Percentiles rank a stretch among this genome's conserved stretches.
These are phyloP conservation scores for Malacosoma neustria DNA, from an alignment of 2,888 invertebrate genomes.

Conservation along the genomic window DNA sequence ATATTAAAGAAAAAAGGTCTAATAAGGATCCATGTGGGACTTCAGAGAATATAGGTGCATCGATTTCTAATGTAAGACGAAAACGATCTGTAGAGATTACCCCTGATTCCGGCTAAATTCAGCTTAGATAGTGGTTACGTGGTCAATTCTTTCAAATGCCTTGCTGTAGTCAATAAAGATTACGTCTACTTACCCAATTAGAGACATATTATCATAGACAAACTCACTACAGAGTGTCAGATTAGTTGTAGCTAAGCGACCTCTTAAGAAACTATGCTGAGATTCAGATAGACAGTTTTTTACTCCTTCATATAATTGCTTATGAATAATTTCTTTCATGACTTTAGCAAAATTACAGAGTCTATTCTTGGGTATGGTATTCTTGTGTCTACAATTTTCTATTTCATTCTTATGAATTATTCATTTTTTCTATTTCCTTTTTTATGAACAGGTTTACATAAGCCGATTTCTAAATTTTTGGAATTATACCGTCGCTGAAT, in stretches of 20 bases:
- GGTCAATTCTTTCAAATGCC: slow-evolving; percentile 6
- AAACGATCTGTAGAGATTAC: slow-evolving; percentile 5
- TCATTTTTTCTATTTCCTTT: no score
- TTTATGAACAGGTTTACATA: no score
- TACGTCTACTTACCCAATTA: slow-evolving; percentile 3
- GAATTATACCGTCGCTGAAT: no score
- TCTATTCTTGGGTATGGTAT: no score
- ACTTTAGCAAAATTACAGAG: no score
- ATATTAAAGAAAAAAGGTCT: no score
- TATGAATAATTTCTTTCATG: slow-evolving; percentile 2
- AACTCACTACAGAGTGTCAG: slow-evolving; percentile 3
- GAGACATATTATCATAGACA: slow-evolving; percentile 3
- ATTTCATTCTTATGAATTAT: no score
- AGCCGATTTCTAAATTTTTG: no score
- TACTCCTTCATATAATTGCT: neutral
- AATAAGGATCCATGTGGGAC: no score
- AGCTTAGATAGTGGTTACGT: slow-evolving; percentile 2
- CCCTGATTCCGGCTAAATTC: slow-evolving; percentile 1
- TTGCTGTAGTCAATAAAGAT: slow-evolving; percentile 6
- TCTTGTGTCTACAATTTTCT: no score
- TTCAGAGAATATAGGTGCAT: no score
- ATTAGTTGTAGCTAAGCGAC: slow-evolving; percentile 6
- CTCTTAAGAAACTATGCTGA: slow-evolving; percentile 5
- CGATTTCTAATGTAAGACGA: slow-evolving; percentile 7
- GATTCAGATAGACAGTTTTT: slow-evolving; percentile 1